phyloP scores from a whole-genome alignment of 2,113 vertebrate genomes.

The Vicugna pacos region DNA sequence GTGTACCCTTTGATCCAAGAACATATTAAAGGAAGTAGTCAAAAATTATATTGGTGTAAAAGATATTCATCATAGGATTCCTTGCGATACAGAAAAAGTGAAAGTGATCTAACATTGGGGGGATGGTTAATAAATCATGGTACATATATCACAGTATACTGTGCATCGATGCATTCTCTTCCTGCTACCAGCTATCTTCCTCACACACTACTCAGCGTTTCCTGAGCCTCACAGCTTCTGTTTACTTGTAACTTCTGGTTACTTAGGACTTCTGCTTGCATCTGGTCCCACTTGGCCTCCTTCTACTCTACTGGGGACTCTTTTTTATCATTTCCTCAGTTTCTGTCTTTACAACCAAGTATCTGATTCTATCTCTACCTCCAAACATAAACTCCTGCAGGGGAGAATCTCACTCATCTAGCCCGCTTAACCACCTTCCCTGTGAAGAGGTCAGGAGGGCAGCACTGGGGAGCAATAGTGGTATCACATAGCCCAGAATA shows the following conservation, averaged over 20 bases:
- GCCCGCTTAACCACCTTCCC: not conserved
- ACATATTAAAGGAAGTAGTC: not conserved
- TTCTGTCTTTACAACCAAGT: not conserved
- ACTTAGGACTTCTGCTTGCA: not conserved
- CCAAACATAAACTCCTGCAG: not conserved
- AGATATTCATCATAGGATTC: not conserved
- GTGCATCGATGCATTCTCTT: not conserved
- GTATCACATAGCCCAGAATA: not conserved
- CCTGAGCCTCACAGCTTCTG: not conserved
- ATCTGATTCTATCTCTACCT: not conserved
- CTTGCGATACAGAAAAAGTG: not conserved
- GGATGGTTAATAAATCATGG: not conserved
- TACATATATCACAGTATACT: accelerated
- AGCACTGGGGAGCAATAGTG: not conserved
- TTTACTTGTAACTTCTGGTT: not conserved
- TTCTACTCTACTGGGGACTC: not conserved
- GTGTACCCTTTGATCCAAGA: not conserved
- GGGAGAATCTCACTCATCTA: not conserved
- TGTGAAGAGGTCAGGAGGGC: not conserved
- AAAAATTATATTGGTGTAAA: not conserved
- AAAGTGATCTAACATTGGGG: not conserved
- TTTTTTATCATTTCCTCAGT: not conserved
- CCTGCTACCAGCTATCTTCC: not conserved
- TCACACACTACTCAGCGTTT: accelerated
- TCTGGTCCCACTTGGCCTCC: not conserved